Evolutionary conservation across 2,888 invertebrate species (phyloP).

Genomic region (Mythimna loreyi): DNA sequence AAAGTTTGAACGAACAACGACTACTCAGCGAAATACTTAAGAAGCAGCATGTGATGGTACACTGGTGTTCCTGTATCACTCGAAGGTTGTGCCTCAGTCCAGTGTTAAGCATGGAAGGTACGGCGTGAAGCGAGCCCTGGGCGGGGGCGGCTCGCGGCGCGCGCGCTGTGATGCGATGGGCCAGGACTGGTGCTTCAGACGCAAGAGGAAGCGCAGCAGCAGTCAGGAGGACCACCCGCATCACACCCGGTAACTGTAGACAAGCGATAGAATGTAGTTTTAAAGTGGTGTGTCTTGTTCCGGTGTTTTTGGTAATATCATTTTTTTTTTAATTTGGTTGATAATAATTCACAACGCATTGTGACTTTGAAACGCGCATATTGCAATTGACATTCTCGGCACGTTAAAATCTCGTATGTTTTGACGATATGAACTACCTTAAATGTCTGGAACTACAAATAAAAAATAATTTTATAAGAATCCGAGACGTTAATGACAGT

Average conservation of each 20-base stretch:
- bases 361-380: too few relatives aligned
- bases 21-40: slow-evolving; percentile 44
- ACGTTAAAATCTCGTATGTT: too few relatives aligned
- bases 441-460: too few relatives aligned
- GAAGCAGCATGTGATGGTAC: slow-evolving; percentile 49
- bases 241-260: slow-evolving; percentile 87
- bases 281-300: neutral
- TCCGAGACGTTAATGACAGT: too few relatives aligned
- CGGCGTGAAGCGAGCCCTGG: slow-evolving; percentile 86
- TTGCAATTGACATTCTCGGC: too few relatives aligned
- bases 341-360: too few relatives aligned
- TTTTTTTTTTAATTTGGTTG: too few relatives aligned
- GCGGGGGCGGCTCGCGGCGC: slow-evolving; percentile 89
- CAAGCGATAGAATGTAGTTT: neutral
- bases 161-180: slow-evolving; percentile 92
- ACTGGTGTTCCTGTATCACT: slow-evolving; percentile 40
- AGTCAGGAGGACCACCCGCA: slow-evolving; percentile 92
- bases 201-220: slow-evolving; percentile 93
- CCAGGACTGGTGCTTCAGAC: slow-evolving; percentile 94
- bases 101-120: slow-evolving; percentile 65
- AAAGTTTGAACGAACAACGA: slow-evolving; percentile 56
- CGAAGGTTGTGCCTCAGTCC: slow-evolving; percentile 47
- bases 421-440: too few relatives aligned
- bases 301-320: too few relatives aligned
- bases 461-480: too few relatives aligned